Conservation (phyloP, 1,140 invertebrate species). For the Gryon sp. region DNA sequence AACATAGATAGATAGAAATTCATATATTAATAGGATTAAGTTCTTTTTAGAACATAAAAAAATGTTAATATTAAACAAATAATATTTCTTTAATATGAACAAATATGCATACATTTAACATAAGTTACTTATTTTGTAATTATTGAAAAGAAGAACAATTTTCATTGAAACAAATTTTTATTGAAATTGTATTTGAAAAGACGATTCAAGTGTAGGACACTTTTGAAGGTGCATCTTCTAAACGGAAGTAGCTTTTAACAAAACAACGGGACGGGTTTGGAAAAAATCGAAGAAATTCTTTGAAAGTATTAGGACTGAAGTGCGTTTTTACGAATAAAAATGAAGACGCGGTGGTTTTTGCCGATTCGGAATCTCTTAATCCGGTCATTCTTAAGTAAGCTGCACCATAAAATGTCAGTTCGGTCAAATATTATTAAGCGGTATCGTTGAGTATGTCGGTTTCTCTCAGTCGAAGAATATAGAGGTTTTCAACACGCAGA, state of each 20-base stretch:
- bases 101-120: too few species aligned
- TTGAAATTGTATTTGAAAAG: too few species aligned
- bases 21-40: too few species aligned
- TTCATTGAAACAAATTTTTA: too few species aligned
- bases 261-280: slow-evolving; percentile 11
- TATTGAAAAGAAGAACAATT: too few species aligned
- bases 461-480: slow-evolving; percentile 35
- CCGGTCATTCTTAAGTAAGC: slow-evolving; percentile 65
- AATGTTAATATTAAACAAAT: too few species aligned
- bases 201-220: too few species aligned
- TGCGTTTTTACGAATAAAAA: slow-evolving; percentile 47
- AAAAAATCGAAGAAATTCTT: slow-evolving; percentile 40
- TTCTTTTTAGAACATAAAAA: too few species aligned
- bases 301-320: slow-evolving; percentile 39
- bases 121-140: too few species aligned
- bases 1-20: too few species aligned
- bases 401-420: slow-evolving; percentile 27
- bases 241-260: slow-evolving; percentile 35
- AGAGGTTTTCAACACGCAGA: slow-evolving; percentile 42
- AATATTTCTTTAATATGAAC: background rate
- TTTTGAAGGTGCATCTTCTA: background rate
- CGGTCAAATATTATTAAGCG: slow-evolving; percentile 60
- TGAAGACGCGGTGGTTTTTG: slow-evolving; percentile 48
- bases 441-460: slow-evolving; percentile 50
- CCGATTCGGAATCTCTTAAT: slow-evolving; percentile 59